Base-by-base conservation (phyloP, 2,888 invertebrate species). In the Heliconius ethilla region DNA sequence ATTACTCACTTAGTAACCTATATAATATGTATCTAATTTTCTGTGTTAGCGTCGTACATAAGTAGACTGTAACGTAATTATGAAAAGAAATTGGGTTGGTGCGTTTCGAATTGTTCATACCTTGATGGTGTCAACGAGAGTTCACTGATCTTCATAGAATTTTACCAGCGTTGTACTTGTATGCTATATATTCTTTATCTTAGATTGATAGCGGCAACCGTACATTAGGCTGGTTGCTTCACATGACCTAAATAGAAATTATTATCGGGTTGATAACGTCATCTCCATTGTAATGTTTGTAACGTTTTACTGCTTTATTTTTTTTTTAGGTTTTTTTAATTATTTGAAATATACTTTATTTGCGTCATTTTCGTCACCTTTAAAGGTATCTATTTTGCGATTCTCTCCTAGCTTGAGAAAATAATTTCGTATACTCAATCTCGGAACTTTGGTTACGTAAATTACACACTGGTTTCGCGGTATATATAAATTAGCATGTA, bases 1-100 rank as follows among this genome's bases (percentile, higher is more conserved):
- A 40, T 25, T 65, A 59, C 72, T 55, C 72, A 72, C 70, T 63
- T 40, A 65, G 33, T 78, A 76, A 73, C 73, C 73, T 78, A 55
- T 76, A 7, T 76, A 29, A 72, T 67, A 29, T 66, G 62, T 75
- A 45, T 70, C 78, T 73, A 79, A 81, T 81, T 81, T 70, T 79
- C 77, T 70, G 62, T 80, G 78, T 82, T 79, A 84, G 85, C 87
- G 88, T 89, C 90, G 75, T 77, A 73, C 62, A 80, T 75, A 92
- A 92, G 84, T 93, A 93, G 94, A 91, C 82, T 91, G 89, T 90
- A 86, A 91, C 89, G 91, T 87, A 87, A 92, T 92, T 91, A 91
- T 88, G 85, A 87, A 89, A 89, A 89, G 91, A 92, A 94, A 93
- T 92, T 92, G 85, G 92, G 92, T 90, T 89, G 89, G 84, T 80